phyloP scores from a whole-genome alignment of 2,797 vertebrate genomes.

The Morelia viridis region DNA sequence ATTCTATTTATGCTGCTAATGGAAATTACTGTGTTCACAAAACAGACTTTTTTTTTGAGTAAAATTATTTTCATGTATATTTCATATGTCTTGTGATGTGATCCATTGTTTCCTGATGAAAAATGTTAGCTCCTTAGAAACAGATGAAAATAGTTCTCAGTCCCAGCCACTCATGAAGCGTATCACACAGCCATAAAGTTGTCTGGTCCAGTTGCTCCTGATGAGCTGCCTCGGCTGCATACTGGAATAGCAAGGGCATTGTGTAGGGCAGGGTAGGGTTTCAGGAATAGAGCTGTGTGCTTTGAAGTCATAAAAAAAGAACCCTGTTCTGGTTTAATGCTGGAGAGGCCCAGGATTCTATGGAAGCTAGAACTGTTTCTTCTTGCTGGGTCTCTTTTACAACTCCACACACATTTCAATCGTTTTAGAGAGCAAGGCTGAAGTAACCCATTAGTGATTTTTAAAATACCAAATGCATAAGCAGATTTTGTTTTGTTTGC shows the following conservation, averaged over 20 bases:
- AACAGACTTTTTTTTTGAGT: conserved; percentile 36
- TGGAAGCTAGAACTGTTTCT: neutral
- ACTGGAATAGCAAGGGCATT: conserved; percentile 25
- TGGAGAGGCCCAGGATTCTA: neutral
- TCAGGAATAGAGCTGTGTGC: neutral
- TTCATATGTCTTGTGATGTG: conserved; percentile 31
- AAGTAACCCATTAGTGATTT: neutral
- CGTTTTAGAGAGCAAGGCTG: neutral
- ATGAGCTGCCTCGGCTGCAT: conserved; percentile 20
- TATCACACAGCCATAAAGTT: neutral
- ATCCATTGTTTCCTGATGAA: conserved; percentile 29
- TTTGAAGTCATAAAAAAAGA: neutral
- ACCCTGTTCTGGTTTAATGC: conserved; percentile 12
- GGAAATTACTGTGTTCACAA: conserved; percentile 46
- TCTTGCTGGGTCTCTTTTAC: fast-evolving
- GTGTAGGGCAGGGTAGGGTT: neutral
- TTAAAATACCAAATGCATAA: neutral
- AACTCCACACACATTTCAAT: neutral
- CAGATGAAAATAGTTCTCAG: neutral
- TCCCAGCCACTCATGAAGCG: neutral
- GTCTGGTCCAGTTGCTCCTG: neutral
- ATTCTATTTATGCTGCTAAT: conserved; percentile 47
- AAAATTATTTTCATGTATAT: conserved; percentile 47
- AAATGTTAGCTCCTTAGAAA: neutral
- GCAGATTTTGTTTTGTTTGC: neutral